Evolutionary conservation across 2,888 invertebrate species (phyloP), one percentile per base, ranked within the genome.

Genomic region (Nephrotoma appendiculata): DNA sequence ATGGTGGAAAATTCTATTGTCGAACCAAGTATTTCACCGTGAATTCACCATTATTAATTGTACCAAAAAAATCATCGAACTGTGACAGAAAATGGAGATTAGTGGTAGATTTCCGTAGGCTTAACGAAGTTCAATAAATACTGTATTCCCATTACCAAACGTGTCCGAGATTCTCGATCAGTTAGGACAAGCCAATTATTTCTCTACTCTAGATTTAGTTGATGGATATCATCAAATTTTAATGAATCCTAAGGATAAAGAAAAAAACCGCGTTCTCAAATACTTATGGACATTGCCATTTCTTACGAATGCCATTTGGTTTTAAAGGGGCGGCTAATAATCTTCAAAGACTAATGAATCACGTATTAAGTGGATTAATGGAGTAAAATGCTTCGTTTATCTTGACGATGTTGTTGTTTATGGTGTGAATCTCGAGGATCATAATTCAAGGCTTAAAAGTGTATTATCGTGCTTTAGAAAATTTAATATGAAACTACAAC

Each of bases 391-490:
- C 31, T 86, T 83, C 41, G 86, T 86, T 5, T 86, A 86, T 83
- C 11, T 86, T 2, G 86, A 86, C 31, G 86, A 86, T 44, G 42
- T 86, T 0, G 83, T 86, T 6, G 41, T 86, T 11, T 86, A 88
- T 83, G 89, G 88, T 0, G 86, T 86, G 15, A 88, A 87, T 7
- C 85, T 89, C 15, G 88, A 89, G 86, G 89, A 89, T 87, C 89
- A 89, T 83, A 87, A 88, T n/a, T 45, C 86, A 86, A 88, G 86
- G 15, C 86, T 89, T 31, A 87, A 86, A 87, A 19, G 45, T 44
- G 88, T 89, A 3, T 88, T 89, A 57, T 44, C 89, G 57, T 87
- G 87, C 84, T 86, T 89, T 11, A 87, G 87, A 83, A 41, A 87
- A 86, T 85, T 84, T 1, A 88, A 88, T 85, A 87, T 89, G 7